A percentile compares a stretch with the other conserved stretches of the same genome.
phyloP scores from a whole-genome alignment of 2,888 invertebrate genomes.

The Stenoptilia bipunctidactyla region DNA sequence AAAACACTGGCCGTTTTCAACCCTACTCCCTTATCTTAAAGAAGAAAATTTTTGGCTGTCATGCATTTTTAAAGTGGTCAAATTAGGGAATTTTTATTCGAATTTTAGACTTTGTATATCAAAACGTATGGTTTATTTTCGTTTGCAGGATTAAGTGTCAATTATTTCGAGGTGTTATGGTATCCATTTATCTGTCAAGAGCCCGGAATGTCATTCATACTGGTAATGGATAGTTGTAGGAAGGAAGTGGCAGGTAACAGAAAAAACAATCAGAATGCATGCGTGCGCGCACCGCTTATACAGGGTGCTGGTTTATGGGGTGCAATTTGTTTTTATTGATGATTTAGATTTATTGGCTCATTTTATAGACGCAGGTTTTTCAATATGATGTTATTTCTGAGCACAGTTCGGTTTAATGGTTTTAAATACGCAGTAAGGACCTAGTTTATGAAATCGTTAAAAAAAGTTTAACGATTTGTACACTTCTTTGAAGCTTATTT shows the following conservation, averaged over 20 bases:
- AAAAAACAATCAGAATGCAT: slow-evolving; percentile 28
- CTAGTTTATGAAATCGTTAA: no score
- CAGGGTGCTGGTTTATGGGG: background rate
- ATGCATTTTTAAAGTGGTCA: background rate
- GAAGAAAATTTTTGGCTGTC: slow-evolving; percentile 13
- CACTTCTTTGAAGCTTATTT: no score
- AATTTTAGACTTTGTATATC: slow-evolving; percentile 16
- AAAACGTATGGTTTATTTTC: slow-evolving; percentile 14
- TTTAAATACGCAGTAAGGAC: no score
- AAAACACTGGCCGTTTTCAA: slow-evolving; percentile 9
- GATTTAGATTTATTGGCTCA: no score
- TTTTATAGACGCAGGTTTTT: no score
- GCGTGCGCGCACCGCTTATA: slow-evolving; percentile 28
- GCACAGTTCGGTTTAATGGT: no score
- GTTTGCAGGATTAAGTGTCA: slow-evolving; percentile 18
- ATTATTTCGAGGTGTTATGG: slow-evolving; percentile 33
- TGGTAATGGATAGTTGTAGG: slow-evolving; percentile 59
- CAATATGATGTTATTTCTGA: no score
- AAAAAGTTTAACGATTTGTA: no score
- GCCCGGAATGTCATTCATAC: slow-evolving; percentile 54
- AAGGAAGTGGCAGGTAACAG: slow-evolving; percentile 65
- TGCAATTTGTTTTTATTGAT: no score
- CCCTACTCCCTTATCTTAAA: slow-evolving; percentile 6
- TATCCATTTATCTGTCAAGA: slow-evolving; percentile 55
- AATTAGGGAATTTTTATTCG: slow-evolving; percentile 1